These are phyloP conservation scores for Megaceryle maxima DNA, from an alignment of 2,113 vertebrate genomes.

Conservation along the genomic window DNA sequence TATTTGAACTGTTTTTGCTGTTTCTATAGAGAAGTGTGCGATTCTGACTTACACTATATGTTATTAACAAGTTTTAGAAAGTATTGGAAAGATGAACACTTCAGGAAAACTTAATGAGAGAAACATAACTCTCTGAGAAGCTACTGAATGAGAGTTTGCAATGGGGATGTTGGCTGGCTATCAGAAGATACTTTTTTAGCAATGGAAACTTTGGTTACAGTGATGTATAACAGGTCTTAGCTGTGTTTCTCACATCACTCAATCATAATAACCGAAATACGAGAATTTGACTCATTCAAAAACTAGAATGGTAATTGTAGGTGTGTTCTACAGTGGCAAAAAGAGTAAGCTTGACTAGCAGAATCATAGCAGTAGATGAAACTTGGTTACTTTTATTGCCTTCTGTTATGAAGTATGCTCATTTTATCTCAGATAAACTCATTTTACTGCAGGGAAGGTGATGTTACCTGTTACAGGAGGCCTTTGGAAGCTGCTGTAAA, in stretches of 20 bases:
- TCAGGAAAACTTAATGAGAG: conserved; percentile 30
- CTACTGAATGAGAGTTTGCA: neutral
- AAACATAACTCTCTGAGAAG: conserved; percentile 38
- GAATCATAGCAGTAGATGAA: neutral
- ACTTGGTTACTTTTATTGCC: neutral
- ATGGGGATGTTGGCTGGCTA: neutral
- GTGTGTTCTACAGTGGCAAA: neutral
- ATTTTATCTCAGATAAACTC: neutral
- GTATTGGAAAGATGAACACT: neutral
- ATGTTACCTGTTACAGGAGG: neutral
- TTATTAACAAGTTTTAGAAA: neutral
- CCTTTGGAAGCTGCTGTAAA: neutral
- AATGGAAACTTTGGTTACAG: neutral
- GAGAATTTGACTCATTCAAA: neutral
- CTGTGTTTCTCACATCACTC: neutral
- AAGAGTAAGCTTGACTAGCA: neutral
- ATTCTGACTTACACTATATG: neutral
- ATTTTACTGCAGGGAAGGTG: neutral
- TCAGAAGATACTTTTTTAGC: neutral
- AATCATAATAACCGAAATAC: neutral
- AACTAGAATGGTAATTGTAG: neutral
- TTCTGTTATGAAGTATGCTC: neutral
- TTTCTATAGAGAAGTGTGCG: conserved; percentile 42
- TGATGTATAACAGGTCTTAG: neutral
- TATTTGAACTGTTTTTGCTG: conserved; percentile 23